These are phyloP conservation scores for Thereuonema tuberculata DNA, from an alignment of 1,140 invertebrate genomes.

Conservation along the genomic window DNA sequence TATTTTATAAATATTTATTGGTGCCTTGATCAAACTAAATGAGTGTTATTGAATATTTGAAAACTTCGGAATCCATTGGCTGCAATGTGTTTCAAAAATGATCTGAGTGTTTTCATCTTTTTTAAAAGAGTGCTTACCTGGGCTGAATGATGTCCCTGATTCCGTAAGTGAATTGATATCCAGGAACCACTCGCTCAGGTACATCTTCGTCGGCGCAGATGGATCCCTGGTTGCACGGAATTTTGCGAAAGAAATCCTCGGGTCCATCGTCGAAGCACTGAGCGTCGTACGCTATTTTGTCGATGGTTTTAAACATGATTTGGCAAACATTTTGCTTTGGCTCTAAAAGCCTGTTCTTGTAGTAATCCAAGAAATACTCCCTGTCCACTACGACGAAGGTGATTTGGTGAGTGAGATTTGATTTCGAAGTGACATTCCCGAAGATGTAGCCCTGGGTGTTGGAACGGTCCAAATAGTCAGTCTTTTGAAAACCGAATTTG, in stretches of 20 bases:
- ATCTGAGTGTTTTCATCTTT: no score
- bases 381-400: slow-evolving; percentile 77
- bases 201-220: slow-evolving; percentile 79
- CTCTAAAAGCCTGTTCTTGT: slow-evolving; percentile 48
- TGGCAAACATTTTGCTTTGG: slow-evolving; percentile 55
- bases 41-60: no score
- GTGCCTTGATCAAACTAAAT: no score
- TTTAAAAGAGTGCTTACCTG: background rate
- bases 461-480: slow-evolving; percentile 60
- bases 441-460: slow-evolving; percentile 87
- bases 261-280: slow-evolving; percentile 60
- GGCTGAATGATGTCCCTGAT: slow-evolving; percentile 54
- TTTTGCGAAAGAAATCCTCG: slow-evolving; percentile 68
- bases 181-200: slow-evolving; percentile 64
- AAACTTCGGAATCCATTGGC: no score
- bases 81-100: no score
- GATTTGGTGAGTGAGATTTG: slow-evolving; percentile 47
- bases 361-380: slow-evolving; percentile 73
- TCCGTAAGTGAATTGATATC: slow-evolving; percentile 85
- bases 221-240: slow-evolving; percentile 63
- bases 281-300: slow-evolving; percentile 65
- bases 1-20: no score
- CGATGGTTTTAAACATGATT: slow-evolving; percentile 70
- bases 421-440: slow-evolving; percentile 71
- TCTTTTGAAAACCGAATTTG: slow-evolving; percentile 94